These are phyloP conservation scores for Plagiodera versicolora DNA, from an alignment of 2,888 invertebrate genomes.

Conservation along the genomic window DNA sequence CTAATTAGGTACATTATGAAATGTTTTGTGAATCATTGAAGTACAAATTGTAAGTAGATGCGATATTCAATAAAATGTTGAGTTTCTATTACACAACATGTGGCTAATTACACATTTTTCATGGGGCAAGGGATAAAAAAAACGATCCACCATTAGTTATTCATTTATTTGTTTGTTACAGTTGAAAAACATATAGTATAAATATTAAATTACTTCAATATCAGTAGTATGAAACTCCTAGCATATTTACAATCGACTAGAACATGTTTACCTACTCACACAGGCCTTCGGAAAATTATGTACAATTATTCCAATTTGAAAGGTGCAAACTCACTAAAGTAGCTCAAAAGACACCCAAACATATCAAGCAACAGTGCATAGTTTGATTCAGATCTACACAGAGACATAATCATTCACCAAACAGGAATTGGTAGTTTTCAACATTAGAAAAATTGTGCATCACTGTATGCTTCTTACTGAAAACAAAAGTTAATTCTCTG, in stretches of 20 bases:
- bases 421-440: too few relatives aligned
- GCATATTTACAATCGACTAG: slow-evolving; percentile 53
- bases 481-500: too few relatives aligned
- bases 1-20: not conserved
- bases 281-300: slow-evolving; percentile 34
- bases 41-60: slow-evolving; percentile 11
- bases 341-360: slow-evolving; percentile 30
- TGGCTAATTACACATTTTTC: not conserved
- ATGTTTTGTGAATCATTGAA: slow-evolving; percentile 9
- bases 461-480: too few relatives aligned
- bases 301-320: slow-evolving; percentile 40
- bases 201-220: slow-evolving; percentile 49
- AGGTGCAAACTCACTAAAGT: slow-evolving; percentile 11
- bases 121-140: not conserved
- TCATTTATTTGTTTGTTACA: not conserved
- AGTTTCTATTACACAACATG: not conserved
- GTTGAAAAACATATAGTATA: slow-evolving; percentile 32
- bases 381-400: too few relatives aligned
- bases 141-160: not conserved
- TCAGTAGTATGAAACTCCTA: slow-evolving; percentile 48
- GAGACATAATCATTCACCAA: too few relatives aligned
- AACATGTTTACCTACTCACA: slow-evolving; percentile 43
- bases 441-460: too few relatives aligned
- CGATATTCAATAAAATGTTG: not conserved
- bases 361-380: too few relatives aligned